Percentiles rank a stretch among this genome's conserved stretches.
Conservation (phyloP, 1,140 invertebrate species). For the Drosophila parabipectinata region DNA sequence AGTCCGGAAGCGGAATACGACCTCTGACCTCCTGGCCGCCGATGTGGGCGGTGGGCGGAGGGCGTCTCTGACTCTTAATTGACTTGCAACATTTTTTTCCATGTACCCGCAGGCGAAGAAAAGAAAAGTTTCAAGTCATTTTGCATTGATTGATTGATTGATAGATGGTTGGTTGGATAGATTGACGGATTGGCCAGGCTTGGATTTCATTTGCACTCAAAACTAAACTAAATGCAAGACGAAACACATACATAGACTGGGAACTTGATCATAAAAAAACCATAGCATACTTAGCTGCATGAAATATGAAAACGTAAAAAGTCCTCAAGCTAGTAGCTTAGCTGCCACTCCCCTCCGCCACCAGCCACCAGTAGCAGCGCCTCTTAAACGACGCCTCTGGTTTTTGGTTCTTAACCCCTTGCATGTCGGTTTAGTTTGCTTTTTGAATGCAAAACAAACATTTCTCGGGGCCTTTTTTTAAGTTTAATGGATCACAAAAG, state of each 20-base stretch:
- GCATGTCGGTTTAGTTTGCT: slow-evolving; percentile 2
- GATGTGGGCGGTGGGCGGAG: slow-evolving; percentile 6
- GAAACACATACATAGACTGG: neutral
- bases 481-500: neutral
- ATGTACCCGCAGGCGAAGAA: slow-evolving; percentile 10
- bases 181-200: slow-evolving; percentile 36
- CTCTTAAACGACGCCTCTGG: neutral
- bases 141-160: slow-evolving; percentile 43
- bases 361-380: neutral
- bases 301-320: slow-evolving; percentile 30
- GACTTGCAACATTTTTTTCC: slow-evolving; percentile 40
- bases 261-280: slow-evolving; percentile 6
- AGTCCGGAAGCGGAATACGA: slow-evolving; percentile 31
- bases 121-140: slow-evolving; percentile 44
- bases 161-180: slow-evolving; percentile 10
- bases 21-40: slow-evolving; percentile 19
- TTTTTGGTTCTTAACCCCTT: slow-evolving; percentile 2
- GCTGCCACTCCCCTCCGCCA: neutral
- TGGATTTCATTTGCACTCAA: slow-evolving; percentile 44
- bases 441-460: slow-evolving; percentile 10
- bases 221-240: slow-evolving; percentile 25
- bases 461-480: slow-evolving; percentile 1
- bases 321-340: slow-evolving; percentile 3
- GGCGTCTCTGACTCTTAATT: slow-evolving; percentile 17
- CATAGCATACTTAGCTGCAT: slow-evolving; percentile 62